Percentiles rank a stretch among this genome's conserved stretches.
Conservation (phyloP, 2,888 invertebrate species). For the Ormyrus thymus region DNA sequence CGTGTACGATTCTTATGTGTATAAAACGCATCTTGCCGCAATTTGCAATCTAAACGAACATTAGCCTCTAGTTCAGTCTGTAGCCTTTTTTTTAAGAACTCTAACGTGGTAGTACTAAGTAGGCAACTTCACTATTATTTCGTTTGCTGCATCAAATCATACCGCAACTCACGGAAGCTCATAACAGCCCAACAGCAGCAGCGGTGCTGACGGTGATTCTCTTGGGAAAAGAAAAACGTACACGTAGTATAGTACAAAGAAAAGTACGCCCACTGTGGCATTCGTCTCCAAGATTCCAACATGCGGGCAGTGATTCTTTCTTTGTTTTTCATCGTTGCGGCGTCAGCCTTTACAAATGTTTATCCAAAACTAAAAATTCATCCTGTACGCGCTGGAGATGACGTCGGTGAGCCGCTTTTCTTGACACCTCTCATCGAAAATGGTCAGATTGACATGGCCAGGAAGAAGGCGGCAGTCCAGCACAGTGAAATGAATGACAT, state of each 20-base stretch:
- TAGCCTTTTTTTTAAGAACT: too few relatives aligned
- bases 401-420: conserved; percentile 80
- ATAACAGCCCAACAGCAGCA: too few relatives aligned
- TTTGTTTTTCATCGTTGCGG: neutral
- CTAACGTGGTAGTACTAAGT: too few relatives aligned
- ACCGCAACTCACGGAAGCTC: neutral
- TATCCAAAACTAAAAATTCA: conserved; percentile 67
- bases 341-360: conserved; percentile 56
- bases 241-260: too few relatives aligned
- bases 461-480: conserved; percentile 77
- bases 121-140: neutral
- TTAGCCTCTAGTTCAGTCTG: too few relatives aligned
- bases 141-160: conserved; percentile 2
- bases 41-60: too few relatives aligned
- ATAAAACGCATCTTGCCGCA: too few relatives aligned
- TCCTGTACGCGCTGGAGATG: conserved; percentile 55
- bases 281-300: neutral
- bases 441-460: conserved; percentile 83
- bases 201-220: too few relatives aligned
- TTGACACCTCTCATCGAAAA: conserved; percentile 85
- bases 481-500: conserved; percentile 79
- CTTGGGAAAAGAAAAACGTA: too few relatives aligned
- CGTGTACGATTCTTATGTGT: too few relatives aligned
- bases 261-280: too few relatives aligned
- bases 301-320: conserved; percentile 21